Conservation (phyloP, 2,888 invertebrate genomes). For the Microdon myrmicae region DNA sequence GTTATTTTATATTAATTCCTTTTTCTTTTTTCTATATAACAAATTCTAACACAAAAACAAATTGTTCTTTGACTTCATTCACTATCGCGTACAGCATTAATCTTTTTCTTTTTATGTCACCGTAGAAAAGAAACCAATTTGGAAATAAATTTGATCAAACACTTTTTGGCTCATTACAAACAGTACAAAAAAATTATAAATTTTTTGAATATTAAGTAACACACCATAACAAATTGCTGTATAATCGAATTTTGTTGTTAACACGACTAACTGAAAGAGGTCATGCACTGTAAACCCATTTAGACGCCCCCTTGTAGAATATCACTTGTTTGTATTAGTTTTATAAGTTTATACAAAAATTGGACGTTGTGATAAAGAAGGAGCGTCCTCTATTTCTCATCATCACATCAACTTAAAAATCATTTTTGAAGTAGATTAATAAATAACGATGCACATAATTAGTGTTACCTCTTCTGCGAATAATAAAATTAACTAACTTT, state of each 20-base stretch:
- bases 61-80: constrained; percentile 19
- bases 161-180: constrained; percentile 20
- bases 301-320: no score
- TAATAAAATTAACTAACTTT: constrained; percentile 55
- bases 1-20: no score
- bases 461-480: constrained; percentile 1
- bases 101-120: constrained; percentile 4
- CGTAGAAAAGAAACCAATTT: constrained; percentile 13
- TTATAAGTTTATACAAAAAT: constrained; percentile 32
- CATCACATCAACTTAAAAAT: constrained; percentile 33
- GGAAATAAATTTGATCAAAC: constrained; percentile 11
- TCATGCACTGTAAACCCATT: no score
- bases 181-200: no score
- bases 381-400: constrained; percentile 15
- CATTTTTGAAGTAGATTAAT: constrained; percentile 37
- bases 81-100: not conserved
- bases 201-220: constrained; percentile 62
- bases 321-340: no score
- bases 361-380: constrained; percentile 50
- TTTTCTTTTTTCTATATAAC: constrained; percentile 11
- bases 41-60: constrained; percentile 41
- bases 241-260: no score
- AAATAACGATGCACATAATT: constrained; percentile 31
- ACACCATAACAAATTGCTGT: no score
- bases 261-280: no score